Percentiles rank a stretch among this genome's conserved stretches.
These are phyloP conservation scores for Eurosta solidaginis DNA, from an alignment of 1,140 invertebrate genomes.

Conservation along the genomic window DNA sequence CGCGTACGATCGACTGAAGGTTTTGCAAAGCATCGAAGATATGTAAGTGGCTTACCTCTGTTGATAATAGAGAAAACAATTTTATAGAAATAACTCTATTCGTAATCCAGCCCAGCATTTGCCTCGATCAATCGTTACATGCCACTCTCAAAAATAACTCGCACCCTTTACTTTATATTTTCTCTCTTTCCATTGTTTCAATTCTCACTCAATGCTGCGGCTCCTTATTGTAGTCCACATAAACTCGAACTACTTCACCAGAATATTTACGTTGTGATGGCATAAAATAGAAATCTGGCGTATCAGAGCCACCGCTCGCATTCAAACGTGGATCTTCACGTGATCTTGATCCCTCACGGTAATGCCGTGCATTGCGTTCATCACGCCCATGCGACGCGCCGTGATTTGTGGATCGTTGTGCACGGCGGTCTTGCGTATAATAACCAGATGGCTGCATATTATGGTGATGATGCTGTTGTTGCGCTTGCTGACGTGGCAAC, in stretches of 20 bases:
- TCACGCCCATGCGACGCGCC: constrained; percentile 35
- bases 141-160: not conserved
- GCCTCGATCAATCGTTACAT: not conserved
- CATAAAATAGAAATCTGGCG: constrained; percentile 93
- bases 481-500: constrained; percentile 51
- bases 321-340: constrained; percentile 53
- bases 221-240: constrained; percentile 78
- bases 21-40: too few relatives aligned
- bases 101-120: too few relatives aligned
- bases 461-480: constrained; percentile 51
- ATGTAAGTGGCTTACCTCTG: too few relatives aligned
- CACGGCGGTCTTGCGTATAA: constrained; percentile 57
- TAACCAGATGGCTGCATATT: constrained; percentile 61
- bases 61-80: too few relatives aligned
- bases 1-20: too few relatives aligned
- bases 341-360: constrained; percentile 48
- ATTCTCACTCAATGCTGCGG: constrained; percentile 60
- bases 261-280: constrained; percentile 91
- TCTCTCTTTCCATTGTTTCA: not conserved
- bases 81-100: too few relatives aligned
- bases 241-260: constrained; percentile 88
- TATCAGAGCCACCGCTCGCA: constrained; percentile 60
- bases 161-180: too few relatives aligned
- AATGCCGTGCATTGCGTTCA: constrained; percentile 41
- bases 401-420: constrained; percentile 30